These are phyloP conservation scores for Isoperla grammatica DNA, from an alignment of 2,888 invertebrate species.

Conservation along the genomic window DNA sequence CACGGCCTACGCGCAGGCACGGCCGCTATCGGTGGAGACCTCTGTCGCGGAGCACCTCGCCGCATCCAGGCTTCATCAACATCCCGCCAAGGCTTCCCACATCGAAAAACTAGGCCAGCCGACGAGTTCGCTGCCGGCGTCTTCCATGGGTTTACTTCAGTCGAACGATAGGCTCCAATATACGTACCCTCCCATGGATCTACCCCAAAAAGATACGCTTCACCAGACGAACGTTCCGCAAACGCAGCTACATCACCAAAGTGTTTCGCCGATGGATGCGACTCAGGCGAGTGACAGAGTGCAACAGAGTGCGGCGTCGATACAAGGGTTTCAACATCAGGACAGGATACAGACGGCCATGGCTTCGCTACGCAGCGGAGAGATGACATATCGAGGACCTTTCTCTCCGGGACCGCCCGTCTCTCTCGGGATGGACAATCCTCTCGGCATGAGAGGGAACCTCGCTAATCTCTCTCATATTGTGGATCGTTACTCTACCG, in stretches of 20 bases:
- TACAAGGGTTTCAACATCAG: not conserved
- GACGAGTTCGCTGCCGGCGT: no score
- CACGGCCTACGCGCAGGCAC: not conserved
- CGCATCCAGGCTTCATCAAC: not conserved
- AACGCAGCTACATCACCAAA: not conserved
- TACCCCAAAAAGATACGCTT: not conserved
- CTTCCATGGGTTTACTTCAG: no score
- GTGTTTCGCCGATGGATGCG: not conserved
- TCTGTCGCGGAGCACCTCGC: not conserved
- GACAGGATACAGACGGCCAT: not conserved
- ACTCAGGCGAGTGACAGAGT: not conserved
- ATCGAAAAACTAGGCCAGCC: no score
- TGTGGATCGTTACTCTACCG: slow-evolving; percentile 53
- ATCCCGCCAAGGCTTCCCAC: not conserved
- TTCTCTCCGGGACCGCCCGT: slow-evolving; percentile 37
- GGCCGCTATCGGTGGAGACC: no score
- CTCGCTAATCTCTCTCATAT: slow-evolving; percentile 56
- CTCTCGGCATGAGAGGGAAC: slow-evolving; percentile 42
- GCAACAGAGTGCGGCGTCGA: no score
- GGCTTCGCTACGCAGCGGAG: not conserved
- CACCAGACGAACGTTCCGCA: no score
- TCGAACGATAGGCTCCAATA: not conserved
- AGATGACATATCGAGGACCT: slow-evolving; percentile 23
- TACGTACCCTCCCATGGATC: not conserved
- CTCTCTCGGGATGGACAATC: slow-evolving; percentile 46